A percentile compares a stretch with the other conserved stretches of the same genome.
phyloP scores from a whole-genome alignment of 1,140 invertebrate species.

The Hycleus cichorii region DNA sequence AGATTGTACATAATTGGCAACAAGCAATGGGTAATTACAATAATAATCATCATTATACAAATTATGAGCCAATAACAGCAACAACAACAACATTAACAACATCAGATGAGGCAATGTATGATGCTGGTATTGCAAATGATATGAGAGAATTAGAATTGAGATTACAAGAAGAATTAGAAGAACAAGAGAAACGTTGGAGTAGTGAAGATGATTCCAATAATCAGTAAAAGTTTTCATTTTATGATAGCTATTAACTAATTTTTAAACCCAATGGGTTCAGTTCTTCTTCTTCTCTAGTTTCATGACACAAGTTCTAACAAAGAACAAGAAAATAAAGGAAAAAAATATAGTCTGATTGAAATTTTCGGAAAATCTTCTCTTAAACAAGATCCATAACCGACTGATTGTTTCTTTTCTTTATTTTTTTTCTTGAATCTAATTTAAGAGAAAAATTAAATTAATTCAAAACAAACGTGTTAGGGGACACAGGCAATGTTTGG shows the following conservation, averaged over 20 bases:
- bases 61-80: not conserved
- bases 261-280: constrained; percentile 37
- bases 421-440: too few relatives aligned
- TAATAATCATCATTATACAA: constrained; percentile 1
- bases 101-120: constrained; percentile 54
- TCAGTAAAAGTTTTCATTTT: constrained; percentile 25
- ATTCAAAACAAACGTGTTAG: too few relatives aligned
- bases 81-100: not conserved
- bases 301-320: not conserved
- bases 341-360: too few relatives aligned
- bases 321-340: too few relatives aligned
- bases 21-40: constrained; percentile 24
- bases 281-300: constrained; percentile 15
- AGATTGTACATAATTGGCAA: constrained; percentile 34
- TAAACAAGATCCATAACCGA: too few relatives aligned
- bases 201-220: constrained; percentile 51
- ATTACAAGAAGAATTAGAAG: constrained; percentile 58
- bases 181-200: constrained; percentile 59
- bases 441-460: too few relatives aligned
- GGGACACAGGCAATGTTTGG: not conserved
- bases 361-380: too few relatives aligned
- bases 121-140: constrained; percentile 59
- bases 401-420: too few relatives aligned
- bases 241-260: constrained; percentile 14
- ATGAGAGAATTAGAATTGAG: constrained; percentile 59